Evolutionary conservation across 1,140 invertebrate species (phyloP).

Genomic region (Panagrolaimus sp.): DNA sequence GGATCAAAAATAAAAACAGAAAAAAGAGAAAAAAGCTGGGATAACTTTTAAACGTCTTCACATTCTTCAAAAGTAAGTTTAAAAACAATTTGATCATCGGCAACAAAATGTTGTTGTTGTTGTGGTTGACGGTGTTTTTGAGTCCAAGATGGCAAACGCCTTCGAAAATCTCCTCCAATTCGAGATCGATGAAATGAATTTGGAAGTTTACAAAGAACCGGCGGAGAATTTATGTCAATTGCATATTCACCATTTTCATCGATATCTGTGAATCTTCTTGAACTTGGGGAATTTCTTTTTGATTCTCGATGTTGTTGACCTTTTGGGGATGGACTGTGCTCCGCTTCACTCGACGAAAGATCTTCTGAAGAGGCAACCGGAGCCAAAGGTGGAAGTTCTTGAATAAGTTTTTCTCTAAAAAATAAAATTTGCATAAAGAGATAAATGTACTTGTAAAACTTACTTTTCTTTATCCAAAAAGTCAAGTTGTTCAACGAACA

Average conservation of each 20-base stretch:
- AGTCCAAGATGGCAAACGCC: not conserved
- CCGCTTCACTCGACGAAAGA: conserved; percentile 46
- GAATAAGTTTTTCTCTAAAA: conserved; percentile 46
- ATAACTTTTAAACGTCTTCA: not conserved
- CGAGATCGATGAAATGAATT: not conserved
- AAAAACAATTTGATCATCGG: not conserved
- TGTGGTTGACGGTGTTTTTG: not conserved
- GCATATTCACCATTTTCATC: conserved; percentile 46
- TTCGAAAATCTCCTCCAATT: conserved; percentile 2
- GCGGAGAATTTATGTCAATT: conserved; percentile 48
- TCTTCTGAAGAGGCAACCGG: conserved; percentile 58
- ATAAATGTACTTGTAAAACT: too few species aligned
- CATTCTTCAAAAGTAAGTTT: conserved; percentile 14
- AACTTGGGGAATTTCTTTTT: conserved; percentile 10
- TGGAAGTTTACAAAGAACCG: conserved; percentile 37
- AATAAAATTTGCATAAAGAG: too few species aligned
- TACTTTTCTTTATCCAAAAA: conserved; percentile 57
- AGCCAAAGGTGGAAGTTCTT: conserved; percentile 58
- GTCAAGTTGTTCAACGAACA: conserved; percentile 58
- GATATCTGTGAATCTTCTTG: conserved; percentile 10
- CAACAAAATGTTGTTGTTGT: not conserved
- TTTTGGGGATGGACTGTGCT: conserved; percentile 19
- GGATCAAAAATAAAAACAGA: too few species aligned
- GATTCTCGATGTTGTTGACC: not conserved
- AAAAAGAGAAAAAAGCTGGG: too few species aligned